phyloP scores from a whole-genome alignment of 2,797 vertebrate species.

The Thripadectes ignobilis region DNA sequence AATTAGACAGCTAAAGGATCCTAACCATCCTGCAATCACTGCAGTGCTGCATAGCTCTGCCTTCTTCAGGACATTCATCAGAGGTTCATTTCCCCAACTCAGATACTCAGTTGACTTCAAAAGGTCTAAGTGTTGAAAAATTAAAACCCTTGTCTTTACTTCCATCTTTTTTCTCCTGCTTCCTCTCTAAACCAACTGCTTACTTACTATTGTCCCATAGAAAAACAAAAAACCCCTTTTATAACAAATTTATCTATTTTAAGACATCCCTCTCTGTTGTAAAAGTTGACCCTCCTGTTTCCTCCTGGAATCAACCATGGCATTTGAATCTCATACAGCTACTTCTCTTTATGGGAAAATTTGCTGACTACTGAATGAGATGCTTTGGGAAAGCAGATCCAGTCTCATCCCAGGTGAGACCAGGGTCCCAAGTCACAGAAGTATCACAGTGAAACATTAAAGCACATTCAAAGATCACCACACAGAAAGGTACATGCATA shows the following conservation, averaged over 20 bases:
- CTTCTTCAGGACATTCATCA: background rate
- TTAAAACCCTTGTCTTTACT: background rate
- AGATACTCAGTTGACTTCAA: background rate
- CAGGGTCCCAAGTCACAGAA: background rate
- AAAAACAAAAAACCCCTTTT: background rate
- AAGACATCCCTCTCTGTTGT: background rate
- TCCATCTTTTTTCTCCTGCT: background rate
- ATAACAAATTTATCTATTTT: background rate
- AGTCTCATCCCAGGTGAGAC: background rate
- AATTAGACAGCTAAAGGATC: background rate
- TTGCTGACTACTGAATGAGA: background rate
- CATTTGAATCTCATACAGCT: background rate
- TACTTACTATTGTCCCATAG: too few species aligned
- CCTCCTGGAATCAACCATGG: background rate
- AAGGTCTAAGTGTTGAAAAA: background rate
- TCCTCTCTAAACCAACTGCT: background rate
- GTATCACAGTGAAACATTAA: background rate
- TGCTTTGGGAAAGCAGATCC: background rate
- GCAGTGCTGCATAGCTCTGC: background rate
- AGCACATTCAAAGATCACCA: background rate
- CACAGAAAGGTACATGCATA: background rate
- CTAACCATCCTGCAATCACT: background rate
- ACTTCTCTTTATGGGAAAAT: background rate
- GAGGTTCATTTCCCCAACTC: background rate
- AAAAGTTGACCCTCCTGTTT: background rate